Evolutionary conservation across 1,140 invertebrate genomes (phyloP).

Genomic region (Drosophila sproati): DNA sequence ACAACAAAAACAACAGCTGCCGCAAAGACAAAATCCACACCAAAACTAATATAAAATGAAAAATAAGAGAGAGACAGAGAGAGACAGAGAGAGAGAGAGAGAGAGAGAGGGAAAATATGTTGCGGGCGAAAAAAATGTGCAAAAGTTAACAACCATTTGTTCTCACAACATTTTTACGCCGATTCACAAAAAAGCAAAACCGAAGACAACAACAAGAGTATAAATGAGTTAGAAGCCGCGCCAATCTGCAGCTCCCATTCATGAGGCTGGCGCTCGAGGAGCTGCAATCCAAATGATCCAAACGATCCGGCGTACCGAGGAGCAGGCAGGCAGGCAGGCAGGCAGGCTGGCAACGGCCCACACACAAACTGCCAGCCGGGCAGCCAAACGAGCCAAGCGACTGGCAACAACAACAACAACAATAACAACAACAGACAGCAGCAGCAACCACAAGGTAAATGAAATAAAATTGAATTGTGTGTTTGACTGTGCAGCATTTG

Average conservation of each 20-base stretch:
- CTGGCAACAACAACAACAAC: constrained; percentile 64
- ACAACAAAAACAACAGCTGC: constrained; percentile 22
- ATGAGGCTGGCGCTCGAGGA: constrained; percentile 80
- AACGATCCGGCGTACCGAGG: constrained; percentile 21
- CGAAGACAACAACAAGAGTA: constrained; percentile 30
- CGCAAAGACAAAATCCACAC: constrained; percentile 56
- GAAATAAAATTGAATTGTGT: constrained; percentile 83
- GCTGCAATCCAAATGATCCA: constrained; percentile 59
- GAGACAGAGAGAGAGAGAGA: constrained; percentile 21
- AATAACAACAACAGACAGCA: constrained; percentile 12
- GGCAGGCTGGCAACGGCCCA: constrained; percentile 56
- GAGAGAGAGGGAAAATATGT: constrained; percentile 25
- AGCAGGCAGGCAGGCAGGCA: constrained; percentile 7
- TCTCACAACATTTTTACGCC: constrained; percentile 82
- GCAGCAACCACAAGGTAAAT: constrained; percentile 60
- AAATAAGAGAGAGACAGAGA: constrained; percentile 25
- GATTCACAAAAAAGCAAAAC: constrained; percentile 69
- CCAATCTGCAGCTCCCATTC: constrained; percentile 65
- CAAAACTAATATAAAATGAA: constrained; percentile 28
- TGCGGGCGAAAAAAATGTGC: constrained; percentile 58
- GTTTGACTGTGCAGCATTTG: constrained; percentile 68
- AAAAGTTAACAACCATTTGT: constrained; percentile 82
- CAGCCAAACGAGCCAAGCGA: constrained; percentile 63
- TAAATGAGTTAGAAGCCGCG: constrained; percentile 78
- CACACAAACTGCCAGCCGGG: constrained; percentile 66